These are phyloP conservation scores for Ovis aries DNA, from an alignment of 2,113 vertebrate genomes.

Conservation along the genomic window DNA sequence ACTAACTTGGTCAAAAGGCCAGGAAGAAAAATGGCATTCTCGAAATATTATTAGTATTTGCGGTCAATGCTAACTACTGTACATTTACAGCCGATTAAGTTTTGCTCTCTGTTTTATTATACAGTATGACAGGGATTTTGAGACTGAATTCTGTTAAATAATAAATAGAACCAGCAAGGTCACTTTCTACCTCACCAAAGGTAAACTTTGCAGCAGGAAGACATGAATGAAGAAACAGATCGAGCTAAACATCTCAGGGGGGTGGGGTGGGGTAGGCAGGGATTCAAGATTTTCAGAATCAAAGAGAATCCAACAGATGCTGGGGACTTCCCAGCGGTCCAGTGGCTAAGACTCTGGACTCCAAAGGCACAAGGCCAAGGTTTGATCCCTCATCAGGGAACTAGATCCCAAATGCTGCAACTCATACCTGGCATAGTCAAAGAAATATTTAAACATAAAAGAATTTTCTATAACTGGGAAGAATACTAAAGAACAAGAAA, in stretches of 20 bases:
- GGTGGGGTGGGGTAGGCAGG: not conserved
- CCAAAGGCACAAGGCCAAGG: not conserved
- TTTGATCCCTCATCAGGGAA: not conserved
- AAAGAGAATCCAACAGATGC: not conserved
- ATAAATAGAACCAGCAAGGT: slow-evolving; percentile 72
- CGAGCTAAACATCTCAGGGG: not conserved
- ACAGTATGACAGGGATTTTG: slow-evolving; percentile 61
- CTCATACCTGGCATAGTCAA: not conserved
- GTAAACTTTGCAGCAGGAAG: slow-evolving; percentile 34
- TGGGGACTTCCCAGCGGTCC: not conserved
- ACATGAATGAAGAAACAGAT: slow-evolving; percentile 29
- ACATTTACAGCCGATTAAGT: slow-evolving; percentile 64
- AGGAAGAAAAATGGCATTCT: slow-evolving; percentile 61
- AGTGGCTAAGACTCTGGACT: not conserved
- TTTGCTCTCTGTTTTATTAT: slow-evolving; percentile 65
- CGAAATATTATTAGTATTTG: slow-evolving; percentile 65
- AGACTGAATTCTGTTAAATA: slow-evolving; percentile 66
- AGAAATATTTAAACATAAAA: not conserved
- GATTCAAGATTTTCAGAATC: not conserved
- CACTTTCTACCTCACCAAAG: slow-evolving; percentile 61
- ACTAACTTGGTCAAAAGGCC: slow-evolving; percentile 66
- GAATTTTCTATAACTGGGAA: not conserved
- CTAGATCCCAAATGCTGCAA: not conserved
- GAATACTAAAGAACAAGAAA: not conserved
- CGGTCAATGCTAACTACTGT: slow-evolving; percentile 59